Conservation (phyloP, 2,797 vertebrate genomes). For the Pitangus sulphuratus region DNA sequence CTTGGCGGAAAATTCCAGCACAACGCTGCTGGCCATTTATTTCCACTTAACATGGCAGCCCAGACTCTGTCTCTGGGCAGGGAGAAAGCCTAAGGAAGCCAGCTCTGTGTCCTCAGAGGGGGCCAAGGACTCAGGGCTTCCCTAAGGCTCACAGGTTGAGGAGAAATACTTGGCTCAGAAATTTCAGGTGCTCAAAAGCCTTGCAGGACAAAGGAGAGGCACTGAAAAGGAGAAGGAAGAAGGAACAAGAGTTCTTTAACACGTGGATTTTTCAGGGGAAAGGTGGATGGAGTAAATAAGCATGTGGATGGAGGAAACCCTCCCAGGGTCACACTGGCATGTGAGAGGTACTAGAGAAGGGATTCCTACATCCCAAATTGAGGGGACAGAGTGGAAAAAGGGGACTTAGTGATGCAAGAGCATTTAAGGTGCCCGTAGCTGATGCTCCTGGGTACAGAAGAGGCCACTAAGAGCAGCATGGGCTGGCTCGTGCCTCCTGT, state of each 20-base stretch:
- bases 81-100: neutral
- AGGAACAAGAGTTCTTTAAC: neutral
- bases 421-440: neutral
- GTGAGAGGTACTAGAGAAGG: neutral
- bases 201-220: neutral
- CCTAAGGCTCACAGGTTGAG: neutral
- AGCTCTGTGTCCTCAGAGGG: neutral
- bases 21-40: neutral
- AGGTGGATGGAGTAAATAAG: neutral
- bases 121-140: neutral
- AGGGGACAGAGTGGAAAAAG: neutral
- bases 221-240: neutral
- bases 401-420: neutral
- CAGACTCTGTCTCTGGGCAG: neutral
- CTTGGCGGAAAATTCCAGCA: conserved; percentile 25
- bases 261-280: neutral
- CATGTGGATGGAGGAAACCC: neutral
- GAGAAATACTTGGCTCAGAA: neutral
- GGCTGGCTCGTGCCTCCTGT: conserved; percentile 7
- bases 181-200: neutral
- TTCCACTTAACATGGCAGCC: neutral
- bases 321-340: neutral
- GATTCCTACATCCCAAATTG: neutral
- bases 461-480: neutral
- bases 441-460: neutral